A percentile compares a stretch with the other conserved stretches of the same genome.
These are phyloP conservation scores for Eubasilissa regina DNA, from an alignment of 1,140 invertebrate species.

Conservation along the genomic window DNA sequence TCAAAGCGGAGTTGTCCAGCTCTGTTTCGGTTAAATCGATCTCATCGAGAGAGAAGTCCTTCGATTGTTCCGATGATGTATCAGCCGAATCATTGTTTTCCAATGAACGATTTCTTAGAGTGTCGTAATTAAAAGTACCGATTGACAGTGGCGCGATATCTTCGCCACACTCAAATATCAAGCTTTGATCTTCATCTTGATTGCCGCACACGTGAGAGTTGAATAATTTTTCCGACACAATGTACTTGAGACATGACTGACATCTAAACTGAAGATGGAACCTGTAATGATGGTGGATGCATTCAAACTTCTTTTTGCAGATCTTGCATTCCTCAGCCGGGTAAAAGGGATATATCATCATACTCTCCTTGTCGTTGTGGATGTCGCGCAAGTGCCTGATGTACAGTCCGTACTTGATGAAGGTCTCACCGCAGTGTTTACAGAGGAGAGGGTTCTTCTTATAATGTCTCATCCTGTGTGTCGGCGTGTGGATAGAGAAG, in stretches of 20 bases:
- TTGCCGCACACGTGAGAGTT: slow-evolving; percentile 66
- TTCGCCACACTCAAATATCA: slow-evolving; percentile 66
- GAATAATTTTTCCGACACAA: slow-evolving; percentile 66
- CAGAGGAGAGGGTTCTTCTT: slow-evolving; percentile 69
- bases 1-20: slow-evolving; percentile 37
- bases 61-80: slow-evolving; percentile 18
- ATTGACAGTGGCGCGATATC: slow-evolving; percentile 59
- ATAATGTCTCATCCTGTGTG: slow-evolving; percentile 68
- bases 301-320: slow-evolving; percentile 67
- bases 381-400: slow-evolving; percentile 67
- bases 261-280: slow-evolving; percentile 68
- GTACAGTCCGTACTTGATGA: slow-evolving; percentile 68
- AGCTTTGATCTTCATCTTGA: slow-evolving; percentile 62
- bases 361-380: slow-evolving; percentile 66
- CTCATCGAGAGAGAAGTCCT: slow-evolving; percentile 39
- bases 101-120: slow-evolving; percentile 1
- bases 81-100: background rate
- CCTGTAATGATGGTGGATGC: slow-evolving; percentile 70
- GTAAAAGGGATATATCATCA: slow-evolving; percentile 66
- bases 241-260: slow-evolving; percentile 66
- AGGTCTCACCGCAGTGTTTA: slow-evolving; percentile 66
- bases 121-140: slow-evolving; percentile 32
- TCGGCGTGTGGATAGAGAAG: slow-evolving; percentile 70
- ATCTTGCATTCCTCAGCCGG: slow-evolving; percentile 67
- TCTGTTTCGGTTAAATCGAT: slow-evolving; percentile 43